Evolutionary conservation across 2,888 invertebrate species (phyloP).

Genomic region (Operophtera brumata): DNA sequence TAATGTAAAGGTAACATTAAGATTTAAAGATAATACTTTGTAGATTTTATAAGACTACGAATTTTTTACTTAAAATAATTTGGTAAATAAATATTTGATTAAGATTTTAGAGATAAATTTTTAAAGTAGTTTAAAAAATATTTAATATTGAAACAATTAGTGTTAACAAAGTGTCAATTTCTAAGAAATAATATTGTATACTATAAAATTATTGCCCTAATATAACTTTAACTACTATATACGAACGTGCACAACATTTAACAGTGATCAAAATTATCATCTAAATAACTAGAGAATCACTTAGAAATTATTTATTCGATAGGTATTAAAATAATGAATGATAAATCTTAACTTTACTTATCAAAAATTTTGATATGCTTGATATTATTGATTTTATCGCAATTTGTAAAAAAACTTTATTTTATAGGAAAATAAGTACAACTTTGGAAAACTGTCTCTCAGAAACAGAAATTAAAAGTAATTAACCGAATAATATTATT

Average conservation of each 20-base stretch:
- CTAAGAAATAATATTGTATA: slow-evolving; percentile 35
- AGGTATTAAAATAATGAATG: slow-evolving; percentile 51
- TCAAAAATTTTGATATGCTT: slow-evolving; percentile 69
- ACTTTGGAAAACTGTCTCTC: no score
- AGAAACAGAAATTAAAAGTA: no score
- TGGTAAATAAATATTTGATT: slow-evolving; percentile 24
- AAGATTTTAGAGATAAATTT: slow-evolving; percentile 16
- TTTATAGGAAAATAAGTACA: no score
- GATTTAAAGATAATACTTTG: slow-evolving; percentile 61
- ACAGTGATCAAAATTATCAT: slow-evolving; percentile 77
- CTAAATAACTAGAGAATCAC: slow-evolving; percentile 64
- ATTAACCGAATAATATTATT: no score
- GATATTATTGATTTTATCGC: slow-evolving; percentile 68
- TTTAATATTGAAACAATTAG: slow-evolving; percentile 22
- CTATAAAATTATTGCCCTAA: slow-evolving; percentile 74
- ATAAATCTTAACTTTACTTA: slow-evolving; percentile 53
- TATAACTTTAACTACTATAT: slow-evolving; percentile 62
- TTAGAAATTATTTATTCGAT: slow-evolving; percentile 45
- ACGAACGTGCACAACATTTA: slow-evolving; percentile 80
- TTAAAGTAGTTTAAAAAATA: slow-evolving; percentile 12
- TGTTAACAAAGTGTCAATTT: slow-evolving; percentile 27
- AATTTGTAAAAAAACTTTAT: slow-evolving; percentile 43
- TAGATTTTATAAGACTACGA: slow-evolving; percentile 41
- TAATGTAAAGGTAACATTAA: slow-evolving; percentile 61
- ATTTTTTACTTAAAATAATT: slow-evolving; percentile 25